phyloP scores from a whole-genome alignment of 2,888 invertebrate species.

The Lasiommata megera region DNA sequence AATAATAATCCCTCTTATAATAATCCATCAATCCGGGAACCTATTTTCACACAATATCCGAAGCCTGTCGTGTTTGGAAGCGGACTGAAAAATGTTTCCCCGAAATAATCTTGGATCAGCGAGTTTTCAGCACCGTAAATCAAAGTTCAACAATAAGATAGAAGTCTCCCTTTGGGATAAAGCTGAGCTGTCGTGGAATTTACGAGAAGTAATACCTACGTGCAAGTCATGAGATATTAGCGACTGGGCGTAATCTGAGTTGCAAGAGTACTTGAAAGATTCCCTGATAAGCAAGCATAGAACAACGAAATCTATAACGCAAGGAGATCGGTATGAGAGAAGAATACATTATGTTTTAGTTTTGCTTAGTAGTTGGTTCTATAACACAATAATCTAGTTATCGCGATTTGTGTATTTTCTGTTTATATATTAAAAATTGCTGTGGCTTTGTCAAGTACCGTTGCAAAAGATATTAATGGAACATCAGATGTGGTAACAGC shows the following conservation, averaged over 20 bases:
- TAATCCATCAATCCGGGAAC: conserved; percentile 21
- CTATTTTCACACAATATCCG: conserved; percentile 24
- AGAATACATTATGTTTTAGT: too few relatives aligned
- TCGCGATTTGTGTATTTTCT: too few relatives aligned
- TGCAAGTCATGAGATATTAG: conserved; percentile 5
- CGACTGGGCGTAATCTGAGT: neutral
- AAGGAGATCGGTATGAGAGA: too few relatives aligned
- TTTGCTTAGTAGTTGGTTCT: too few relatives aligned
- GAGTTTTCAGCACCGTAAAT: conserved; percentile 35
- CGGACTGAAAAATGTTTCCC: conserved; percentile 26
- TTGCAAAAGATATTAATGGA: too few relatives aligned
- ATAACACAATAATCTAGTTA: too few relatives aligned
- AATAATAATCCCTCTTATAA: conserved; percentile 9
- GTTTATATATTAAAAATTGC: too few relatives aligned
- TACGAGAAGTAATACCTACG: conserved; percentile 12
- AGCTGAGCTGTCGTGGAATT: conserved; percentile 44
- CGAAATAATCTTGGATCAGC: conserved; percentile 31
- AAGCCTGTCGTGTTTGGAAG: conserved; percentile 17
- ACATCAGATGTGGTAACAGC: too few relatives aligned
- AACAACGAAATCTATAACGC: too few relatives aligned
- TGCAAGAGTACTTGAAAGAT: neutral
- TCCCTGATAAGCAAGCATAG: too few relatives aligned
- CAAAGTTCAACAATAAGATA: conserved; percentile 62
- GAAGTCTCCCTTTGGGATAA: conserved; percentile 51
- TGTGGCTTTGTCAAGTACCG: too few relatives aligned